phyloP scores from a whole-genome alignment of 2,797 vertebrate genomes.

The Acomys russatus region DNA sequence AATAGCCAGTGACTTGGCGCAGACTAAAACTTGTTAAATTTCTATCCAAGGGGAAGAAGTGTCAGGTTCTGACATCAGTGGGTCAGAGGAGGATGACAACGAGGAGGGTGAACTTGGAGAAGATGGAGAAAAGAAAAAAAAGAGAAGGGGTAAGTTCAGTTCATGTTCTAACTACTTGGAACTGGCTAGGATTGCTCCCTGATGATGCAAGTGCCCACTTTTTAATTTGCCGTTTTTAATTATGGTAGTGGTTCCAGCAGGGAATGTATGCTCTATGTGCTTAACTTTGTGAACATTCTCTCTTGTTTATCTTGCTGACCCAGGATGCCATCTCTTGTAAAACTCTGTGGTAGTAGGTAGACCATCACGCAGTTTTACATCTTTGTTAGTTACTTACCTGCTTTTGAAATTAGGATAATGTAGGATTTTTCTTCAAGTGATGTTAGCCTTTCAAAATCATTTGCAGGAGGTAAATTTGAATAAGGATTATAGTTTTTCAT shows the following conservation, averaged over 20 bases:
- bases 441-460: constrained; percentile 56
- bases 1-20: background rate
- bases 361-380: constrained; percentile 49
- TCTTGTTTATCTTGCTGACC: constrained; percentile 52
- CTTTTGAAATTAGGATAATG: constrained; percentile 51
- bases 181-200: background rate
- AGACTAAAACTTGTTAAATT: constrained; percentile 67
- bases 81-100: constrained; percentile 97
- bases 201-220: background rate
- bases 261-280: background rate
- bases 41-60: constrained; percentile 95
- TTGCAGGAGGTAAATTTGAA: constrained; percentile 51
- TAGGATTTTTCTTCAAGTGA: constrained; percentile 45
- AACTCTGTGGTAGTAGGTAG: background rate
- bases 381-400: constrained; percentile 31
- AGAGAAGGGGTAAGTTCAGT: constrained; percentile 92
- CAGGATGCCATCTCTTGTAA: constrained; percentile 23
- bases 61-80: constrained; percentile 97
- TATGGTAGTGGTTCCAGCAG: background rate
- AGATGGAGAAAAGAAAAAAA: constrained; percentile 94
- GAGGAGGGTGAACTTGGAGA: constrained; percentile 94
- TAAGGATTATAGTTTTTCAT: constrained; percentile 33
- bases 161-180: background rate
- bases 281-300: constrained; percentile 73
- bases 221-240: constrained; percentile 73